Evolutionary conservation across 1,140 invertebrate genomes (phyloP).

Genomic region (Drosophila littoralis): DNA sequence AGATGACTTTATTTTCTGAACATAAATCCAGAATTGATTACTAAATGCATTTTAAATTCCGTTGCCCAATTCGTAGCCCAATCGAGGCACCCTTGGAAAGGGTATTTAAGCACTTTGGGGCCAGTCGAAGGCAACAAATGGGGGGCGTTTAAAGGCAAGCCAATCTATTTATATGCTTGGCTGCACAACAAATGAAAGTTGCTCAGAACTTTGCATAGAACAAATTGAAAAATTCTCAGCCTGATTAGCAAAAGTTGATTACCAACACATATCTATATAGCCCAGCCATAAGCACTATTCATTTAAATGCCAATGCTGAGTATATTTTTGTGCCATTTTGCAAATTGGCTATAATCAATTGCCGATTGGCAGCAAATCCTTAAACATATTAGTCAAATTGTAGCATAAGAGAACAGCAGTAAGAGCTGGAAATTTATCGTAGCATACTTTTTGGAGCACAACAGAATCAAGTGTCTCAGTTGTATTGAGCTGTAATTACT

Average conservation of each 20-base stretch:
- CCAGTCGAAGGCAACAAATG: too few relatives aligned
- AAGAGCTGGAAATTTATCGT: too few relatives aligned
- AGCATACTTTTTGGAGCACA: not conserved
- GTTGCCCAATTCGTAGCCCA: too few relatives aligned
- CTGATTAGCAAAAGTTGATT: slow-evolving; percentile 9
- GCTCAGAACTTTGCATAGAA: not conserved
- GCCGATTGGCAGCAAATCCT: not conserved
- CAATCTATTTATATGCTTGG: too few relatives aligned
- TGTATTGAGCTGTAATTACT: slow-evolving; percentile 6
- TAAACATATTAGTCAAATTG: not conserved
- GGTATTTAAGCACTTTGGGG: too few relatives aligned
- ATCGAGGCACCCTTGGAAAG: too few relatives aligned
- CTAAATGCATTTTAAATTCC: too few relatives aligned
- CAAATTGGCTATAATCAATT: slow-evolving; percentile 15
- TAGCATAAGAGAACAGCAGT: not conserved
- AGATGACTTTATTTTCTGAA: too few relatives aligned
- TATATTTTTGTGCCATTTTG: slow-evolving; percentile 6
- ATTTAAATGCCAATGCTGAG: slow-evolving; percentile 15
- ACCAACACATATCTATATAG: not conserved
- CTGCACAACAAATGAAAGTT: not conserved
- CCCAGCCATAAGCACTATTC: slow-evolving; percentile 9
- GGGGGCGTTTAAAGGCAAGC: too few relatives aligned
- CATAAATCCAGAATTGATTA: too few relatives aligned
- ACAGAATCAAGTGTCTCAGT: not conserved
- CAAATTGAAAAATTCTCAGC: slow-evolving; percentile 9